phyloP scores from a whole-genome alignment of 2,888 invertebrate genomes.

The Cheilosia soror region DNA sequence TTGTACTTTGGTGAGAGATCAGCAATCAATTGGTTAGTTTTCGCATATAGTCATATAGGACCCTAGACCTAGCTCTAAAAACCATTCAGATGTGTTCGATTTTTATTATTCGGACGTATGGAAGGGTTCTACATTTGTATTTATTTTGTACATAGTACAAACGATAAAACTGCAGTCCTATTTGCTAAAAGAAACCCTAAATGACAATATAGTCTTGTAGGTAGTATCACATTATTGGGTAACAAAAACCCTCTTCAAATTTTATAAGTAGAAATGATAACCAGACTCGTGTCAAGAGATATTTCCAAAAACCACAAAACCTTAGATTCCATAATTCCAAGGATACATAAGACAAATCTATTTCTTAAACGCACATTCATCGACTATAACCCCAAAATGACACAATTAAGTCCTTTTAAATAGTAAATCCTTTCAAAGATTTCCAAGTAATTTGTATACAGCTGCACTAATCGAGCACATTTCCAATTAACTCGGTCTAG shows the following conservation, averaged over 20 bases:
- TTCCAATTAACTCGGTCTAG: conserved; percentile 56
- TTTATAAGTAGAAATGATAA: neutral
- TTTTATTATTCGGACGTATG: no score
- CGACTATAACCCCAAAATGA: conserved; percentile 3
- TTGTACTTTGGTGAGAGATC: no score
- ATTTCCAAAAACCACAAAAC: neutral
- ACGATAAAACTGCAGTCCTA: no score
- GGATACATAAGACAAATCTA: neutral
- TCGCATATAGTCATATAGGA: no score
- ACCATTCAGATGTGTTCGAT: no score
- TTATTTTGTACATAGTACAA: no score
- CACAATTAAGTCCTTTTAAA: conserved; percentile 25
- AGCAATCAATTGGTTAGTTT: no score
- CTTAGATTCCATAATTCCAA: neutral
- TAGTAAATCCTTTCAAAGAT: conserved; percentile 9
- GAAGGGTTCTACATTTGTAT: no score
- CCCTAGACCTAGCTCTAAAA: no score
- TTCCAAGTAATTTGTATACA: conserved; percentile 17
- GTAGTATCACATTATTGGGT: no score
- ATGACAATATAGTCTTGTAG: no score
- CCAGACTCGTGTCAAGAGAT: neutral
- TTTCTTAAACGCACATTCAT: neutral
- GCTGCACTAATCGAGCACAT: conserved; percentile 8
- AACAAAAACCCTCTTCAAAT: neutral
- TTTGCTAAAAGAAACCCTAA: no score